Base-by-base conservation (phyloP, 1,140 invertebrate genomes). In the Lasioglossum albipes region DNA sequence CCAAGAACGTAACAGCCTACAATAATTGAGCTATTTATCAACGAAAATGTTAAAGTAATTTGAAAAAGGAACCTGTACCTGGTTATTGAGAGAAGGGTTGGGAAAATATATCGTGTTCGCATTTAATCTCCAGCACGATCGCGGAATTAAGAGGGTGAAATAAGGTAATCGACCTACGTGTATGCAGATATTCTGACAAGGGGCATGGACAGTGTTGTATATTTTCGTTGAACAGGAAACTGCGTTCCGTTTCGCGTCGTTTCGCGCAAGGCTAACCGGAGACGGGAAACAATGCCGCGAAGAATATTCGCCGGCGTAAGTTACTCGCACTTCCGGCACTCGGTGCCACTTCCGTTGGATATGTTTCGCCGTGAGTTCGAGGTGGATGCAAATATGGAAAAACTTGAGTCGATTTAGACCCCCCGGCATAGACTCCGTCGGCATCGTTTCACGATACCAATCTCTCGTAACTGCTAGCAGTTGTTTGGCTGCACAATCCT, bases 401-500 rank as follows among this genome's bases (percentile, higher is more conserved):
- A 84, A 74, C 41, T 49, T 18, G 57, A 52, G 67, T 85, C 83
- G 79, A 82, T 68, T 78, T 59, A 18, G 52, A 54, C 13, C 5
- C 16, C 16, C 49, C 10, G 16, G 45, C 74, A 59, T 64, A 31
- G 31, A 68, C 75, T n/a, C 52, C 54, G 31, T 22, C 45, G 68
- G 70, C 68, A 85, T 85, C 77, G 84, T 85, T 82, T 73, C 73
- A 76, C 81, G 85, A 86, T 79, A 82, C 82, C 77, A 74, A 84
- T 81, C 78, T 82, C 76, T 64, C 73, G 86, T 86, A 85, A 81
- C 84, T 79, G 69, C 66, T 67, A 76, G 77, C 82, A 88, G 82
- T 88, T 90, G 87, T 88, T 88, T 86, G 87, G 86, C 82, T 81
- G 87, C 84, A 75, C 87, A 82, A 90, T 89, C 87, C 88, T 87